These are phyloP conservation scores for Cephus sareptanus DNA, from an alignment of 2,888 invertebrate species.

Conservation along the genomic window DNA sequence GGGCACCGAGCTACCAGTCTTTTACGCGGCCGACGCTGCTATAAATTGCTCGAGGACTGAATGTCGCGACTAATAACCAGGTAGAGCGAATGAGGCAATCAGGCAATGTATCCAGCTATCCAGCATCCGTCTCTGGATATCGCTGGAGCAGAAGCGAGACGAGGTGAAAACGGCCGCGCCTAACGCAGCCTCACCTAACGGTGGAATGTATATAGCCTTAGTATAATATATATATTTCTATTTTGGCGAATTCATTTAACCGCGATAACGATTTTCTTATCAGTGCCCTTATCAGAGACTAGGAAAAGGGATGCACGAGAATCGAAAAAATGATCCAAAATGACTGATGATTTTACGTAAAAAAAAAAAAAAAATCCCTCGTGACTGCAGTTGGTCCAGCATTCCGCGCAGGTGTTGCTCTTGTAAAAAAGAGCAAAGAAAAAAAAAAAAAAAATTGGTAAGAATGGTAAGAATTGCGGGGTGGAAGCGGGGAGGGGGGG, in stretches of 20 bases:
- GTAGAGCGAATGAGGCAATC: background rate
- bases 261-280: background rate
- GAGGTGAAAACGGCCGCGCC: constrained; percentile 3
- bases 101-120: background rate
- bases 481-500: background rate
- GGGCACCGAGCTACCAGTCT: background rate
- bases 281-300: background rate
- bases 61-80: background rate
- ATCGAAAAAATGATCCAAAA: background rate
- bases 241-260: background rate
- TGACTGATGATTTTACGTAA: background rate
- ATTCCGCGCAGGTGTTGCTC: background rate
- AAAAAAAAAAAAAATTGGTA: background rate
- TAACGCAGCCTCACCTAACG: background rate
- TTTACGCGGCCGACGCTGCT: background rate
- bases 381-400: background rate
- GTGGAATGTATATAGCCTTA: background rate
- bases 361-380: background rate
- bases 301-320: no score
- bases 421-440: background rate
- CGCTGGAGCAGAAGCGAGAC: background rate
- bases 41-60: background rate
- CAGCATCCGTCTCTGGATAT: background rate
- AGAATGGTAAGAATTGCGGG: background rate
- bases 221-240: no score